phyloP scores from a whole-genome alignment of 2,888 invertebrate species.

The Drosophila borborema region DNA sequence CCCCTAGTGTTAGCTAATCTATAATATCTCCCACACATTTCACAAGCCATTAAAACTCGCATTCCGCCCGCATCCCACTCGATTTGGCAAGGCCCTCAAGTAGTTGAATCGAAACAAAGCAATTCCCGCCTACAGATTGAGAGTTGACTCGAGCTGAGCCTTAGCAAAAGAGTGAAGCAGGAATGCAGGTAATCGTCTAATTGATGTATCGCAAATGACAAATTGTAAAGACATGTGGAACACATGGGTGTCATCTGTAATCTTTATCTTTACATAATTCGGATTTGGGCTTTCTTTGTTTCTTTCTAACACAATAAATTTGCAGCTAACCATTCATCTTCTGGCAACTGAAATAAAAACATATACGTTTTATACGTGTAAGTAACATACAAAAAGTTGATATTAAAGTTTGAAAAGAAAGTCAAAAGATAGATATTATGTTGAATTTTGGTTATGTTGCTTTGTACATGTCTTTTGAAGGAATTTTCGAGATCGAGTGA shows the following conservation, averaged over 20 bases:
- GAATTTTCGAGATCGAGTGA: conserved; percentile 14
- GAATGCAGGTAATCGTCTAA: background rate
- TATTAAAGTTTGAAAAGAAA: conserved; percentile 28
- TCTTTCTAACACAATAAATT: conserved; percentile 92
- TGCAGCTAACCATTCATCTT: conserved; percentile 95
- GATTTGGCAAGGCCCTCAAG: background rate
- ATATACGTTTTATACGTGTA: conserved; percentile 59
- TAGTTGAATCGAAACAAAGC: background rate
- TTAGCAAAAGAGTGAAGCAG: conserved; percentile 8
- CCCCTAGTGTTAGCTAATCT: conserved; percentile 40
- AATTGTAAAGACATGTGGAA: conserved; percentile 33
- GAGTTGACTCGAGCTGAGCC: conserved; percentile 27
- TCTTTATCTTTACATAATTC: conserved; percentile 22
- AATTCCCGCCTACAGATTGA: conserved; percentile 8
- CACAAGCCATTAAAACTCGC: conserved; percentile 30
- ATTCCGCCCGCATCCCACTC: conserved; percentile 12
- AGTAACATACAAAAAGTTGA: conserved; percentile 26
- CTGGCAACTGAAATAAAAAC: conserved; percentile 90
- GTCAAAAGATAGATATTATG: conserved; percentile 31
- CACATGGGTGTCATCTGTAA: conserved; percentile 23
- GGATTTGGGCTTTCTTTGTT: conserved; percentile 32
- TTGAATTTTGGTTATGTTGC: conserved; percentile 50
- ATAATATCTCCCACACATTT: conserved; percentile 8
- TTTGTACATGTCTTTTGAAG: conserved; percentile 52
- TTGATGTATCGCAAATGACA: conserved; percentile 18